These are phyloP conservation scores for Daktulosphaira vitifoliae DNA, from an alignment of 1,140 invertebrate genomes.

Conservation along the genomic window DNA sequence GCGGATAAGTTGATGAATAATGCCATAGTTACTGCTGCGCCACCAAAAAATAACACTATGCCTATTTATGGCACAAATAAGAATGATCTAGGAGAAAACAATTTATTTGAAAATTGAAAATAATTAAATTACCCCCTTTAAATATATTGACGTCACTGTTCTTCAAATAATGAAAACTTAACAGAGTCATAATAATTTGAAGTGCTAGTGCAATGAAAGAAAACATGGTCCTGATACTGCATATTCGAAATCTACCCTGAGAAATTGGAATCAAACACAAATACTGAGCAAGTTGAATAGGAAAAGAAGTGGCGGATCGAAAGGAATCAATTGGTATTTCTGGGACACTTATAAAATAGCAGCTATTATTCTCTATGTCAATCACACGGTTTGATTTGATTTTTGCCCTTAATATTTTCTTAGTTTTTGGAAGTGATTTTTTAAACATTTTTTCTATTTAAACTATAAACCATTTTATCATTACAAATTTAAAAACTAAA, in stretches of 20 bases:
- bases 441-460: no score
- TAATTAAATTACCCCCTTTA: slow-evolving; percentile 14
- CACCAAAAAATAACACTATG: slow-evolving; percentile 37
- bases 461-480: no score
- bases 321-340: slow-evolving; percentile 4
- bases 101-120: no score
- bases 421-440: no score
- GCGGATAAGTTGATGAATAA: slow-evolving; percentile 43
- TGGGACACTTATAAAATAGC: slow-evolving; percentile 5
- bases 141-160: slow-evolving; percentile 5
- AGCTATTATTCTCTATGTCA: not conserved
- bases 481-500: no score
- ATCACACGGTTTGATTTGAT: not conserved
- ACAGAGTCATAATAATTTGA: not conserved
- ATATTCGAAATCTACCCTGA: not conserved
- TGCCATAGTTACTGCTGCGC: slow-evolving; percentile 37
- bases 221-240: not conserved
- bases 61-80: slow-evolving; percentile 6
- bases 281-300: not conserved
- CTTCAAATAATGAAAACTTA: slow-evolving; percentile 15
- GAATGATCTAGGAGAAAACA: no score
- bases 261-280: slow-evolving; percentile 17
- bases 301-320: slow-evolving; percentile 3
- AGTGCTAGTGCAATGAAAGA: not conserved
- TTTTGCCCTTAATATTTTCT: not conserved